Evolutionary conservation across 2,113 vertebrate species (phyloP), one percentile per base, ranked within the genome.

Genomic region (Corynorhinus townsendii): DNA sequence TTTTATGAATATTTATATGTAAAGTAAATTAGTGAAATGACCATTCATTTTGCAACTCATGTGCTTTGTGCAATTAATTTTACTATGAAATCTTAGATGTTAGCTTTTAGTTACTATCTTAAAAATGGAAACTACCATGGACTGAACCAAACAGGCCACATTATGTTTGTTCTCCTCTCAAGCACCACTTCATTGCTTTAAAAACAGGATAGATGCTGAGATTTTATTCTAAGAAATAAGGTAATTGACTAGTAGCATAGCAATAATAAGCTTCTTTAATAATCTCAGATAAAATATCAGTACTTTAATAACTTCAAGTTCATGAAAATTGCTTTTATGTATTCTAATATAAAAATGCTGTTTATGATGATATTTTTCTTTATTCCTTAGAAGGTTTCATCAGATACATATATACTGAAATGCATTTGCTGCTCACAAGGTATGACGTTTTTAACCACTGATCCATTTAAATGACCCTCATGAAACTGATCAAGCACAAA

Each of bases 31-130:
- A 83, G 59, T 26, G 12, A 89, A 91, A 72, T 38, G 24, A 73
- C 3, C 77, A 77, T 80, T 96, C 28, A 87, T 40, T 91, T 96
- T 76, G 30, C 45, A 89, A 62, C 73, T 87, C n/a, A 38, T 89
- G 12, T 72, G 5, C n/a, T 62, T 94, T 93, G 52, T 30, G 10
- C 77, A 93, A 69, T 77, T 76, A 68, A 49, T 71, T 95, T 93
- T 89, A 91, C 10, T 56, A 40, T 20, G 26, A 81, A 79, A 76
- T 69, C 7, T 89, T 91, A 66, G 3, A 33, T 6, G 26, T 38
- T 4, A 38, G 11, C 2, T 85, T 28, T 76, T 8, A 72, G 30
- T 72, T 84, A 76, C 15, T 54, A 24, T 62, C 28, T 85, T 90
- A 72, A 73, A 77, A 71, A 64, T 33, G 59, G 91, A 68, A 33